Evolutionary conservation across 2,113 vertebrate genomes (phyloP), one percentile per base, ranked within the genome.

Genomic region (Pycnonotus jocosus): DNA sequence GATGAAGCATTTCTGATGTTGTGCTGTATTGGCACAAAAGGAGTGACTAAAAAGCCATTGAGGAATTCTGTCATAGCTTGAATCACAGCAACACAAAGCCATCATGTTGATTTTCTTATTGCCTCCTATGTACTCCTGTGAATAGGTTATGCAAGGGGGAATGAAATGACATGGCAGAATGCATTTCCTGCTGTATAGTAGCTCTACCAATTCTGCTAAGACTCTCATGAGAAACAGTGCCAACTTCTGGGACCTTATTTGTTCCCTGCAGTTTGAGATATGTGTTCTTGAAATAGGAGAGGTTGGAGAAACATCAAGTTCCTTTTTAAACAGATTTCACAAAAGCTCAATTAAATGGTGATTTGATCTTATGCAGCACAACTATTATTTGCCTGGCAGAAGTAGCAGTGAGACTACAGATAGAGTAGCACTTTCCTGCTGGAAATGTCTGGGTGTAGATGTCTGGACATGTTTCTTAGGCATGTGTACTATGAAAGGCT

Each of bases 301-400:
- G 38, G 28, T 47, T 82, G 66, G 50, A 90, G 58, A 89, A 92
- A 95, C 45, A 73, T 72, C 54, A 72, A 83, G 45, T 73, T 94
- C 44, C 54, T 77, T 94, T 93, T 80, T n/a, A 82, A 95, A 90
- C 45, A 58, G 71, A 66, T 94, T 94, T 92, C 82, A 87, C 38
- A 83, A 77, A 92, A 87, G 79, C 47, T 93, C 48, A 83, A 83
- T 96, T 96, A 95, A 94, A 88, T 91, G 66, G 54, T 92, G 62
- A 51, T 90, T 96, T 90, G 62, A 93, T 92, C 81, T 88, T 85
- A 66, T 48, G 38, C 66, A 78, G 62, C 58, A 85, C 42, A 86
- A 92, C 85, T 90, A 79, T 77, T 86, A 88, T 93, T 90, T 94
- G 42, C 81, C 68, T 60, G 64, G 74, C 42, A 93, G 81, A 92